Evolutionary conservation across 2,113 vertebrate species (phyloP), one percentile per base, ranked within the genome.

Genomic region (Corydoras maculifer): DNA sequence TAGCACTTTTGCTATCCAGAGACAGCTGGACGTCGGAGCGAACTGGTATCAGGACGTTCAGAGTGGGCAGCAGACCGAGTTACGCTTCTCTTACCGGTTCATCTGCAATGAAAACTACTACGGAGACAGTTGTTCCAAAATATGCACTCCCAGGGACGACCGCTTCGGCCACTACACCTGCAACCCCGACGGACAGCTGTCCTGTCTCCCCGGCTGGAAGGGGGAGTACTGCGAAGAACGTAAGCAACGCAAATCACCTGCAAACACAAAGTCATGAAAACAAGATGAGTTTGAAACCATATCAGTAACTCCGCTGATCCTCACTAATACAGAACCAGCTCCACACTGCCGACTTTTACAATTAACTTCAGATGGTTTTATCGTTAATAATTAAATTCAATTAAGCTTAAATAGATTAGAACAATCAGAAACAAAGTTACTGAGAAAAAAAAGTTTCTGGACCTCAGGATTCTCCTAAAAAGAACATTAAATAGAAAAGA

Each of bases 51-150:
- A 83, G 75, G 88, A 94, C 31, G 86, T 86, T 62, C 92, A 92
- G 82, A 87, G 74, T 11, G 68, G 49, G 68, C 80, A 81, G 68
- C 86, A 87, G 79, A 92, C 92, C 0, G 90, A 91, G 84, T 88
- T 99, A 49, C 86, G 85, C 30, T 99, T 93, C 80, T 94, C 96
- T 3, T 99, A 96, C 89, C 91, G 96, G 32, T 94, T 99, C 80
- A 87, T 98, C 86, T 99, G 97, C 90, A 95, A 93, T 59, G 93
- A 97, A 73, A 93, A 95, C 80, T 99, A 98, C 91, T 99, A 98
- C 66, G 96, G 95, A 0, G 93, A 98, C 77, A 95, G 89, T 84
- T 98, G 96, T 76, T 97, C 95, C 31, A 92, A 92, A 70, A 93
- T 93, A 70, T 99, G 97, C 90, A 90, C 90, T 58, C 91, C 93